Evolutionary conservation across 2,113 vertebrate species (phyloP).

Genomic region (cattle (Bos taurus)): ARS-UCD2.0 NC_037356.1:46124001-46124500

Average conservation of each 20-base stretch:
- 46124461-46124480: too few relatives aligned
- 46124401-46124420: rapidly evolving
- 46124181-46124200: not conserved
- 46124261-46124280: rapidly evolving
- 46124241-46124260: rapidly evolving
- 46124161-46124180: not conserved
- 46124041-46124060: rapidly evolving
- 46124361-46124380: rapidly evolving
- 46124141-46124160: too few relatives aligned
- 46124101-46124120: rapidly evolving
- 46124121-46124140: not conserved
- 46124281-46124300: rapidly evolving
- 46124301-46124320: rapidly evolving
- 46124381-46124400: rapidly evolving
- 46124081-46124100: not conserved
- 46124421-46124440: not conserved
- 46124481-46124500: not conserved
- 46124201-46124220: rapidly evolving
- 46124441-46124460: not conserved
- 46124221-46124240: not conserved
- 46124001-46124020: not conserved
- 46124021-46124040: not conserved
- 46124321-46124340: rapidly evolving
- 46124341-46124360: rapidly evolving
- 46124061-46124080: not conserved